Evolutionary conservation across 2,888 invertebrate genomes (phyloP).

Genomic region (Lochmaea capreae): DNA sequence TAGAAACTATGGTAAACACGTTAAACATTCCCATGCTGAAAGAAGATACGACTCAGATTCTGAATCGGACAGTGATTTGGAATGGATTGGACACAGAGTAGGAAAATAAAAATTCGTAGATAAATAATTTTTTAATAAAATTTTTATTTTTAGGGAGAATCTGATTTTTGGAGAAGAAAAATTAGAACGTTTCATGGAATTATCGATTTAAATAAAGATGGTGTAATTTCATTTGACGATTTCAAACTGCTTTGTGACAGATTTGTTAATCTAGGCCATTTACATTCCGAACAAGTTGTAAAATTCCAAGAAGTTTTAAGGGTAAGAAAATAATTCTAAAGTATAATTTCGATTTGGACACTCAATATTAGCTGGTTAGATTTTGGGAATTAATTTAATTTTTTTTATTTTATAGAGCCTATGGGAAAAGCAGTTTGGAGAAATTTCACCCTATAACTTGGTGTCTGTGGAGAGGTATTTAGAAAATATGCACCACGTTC

Average conservation of each 20-base stretch:
- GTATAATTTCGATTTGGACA: not conserved
- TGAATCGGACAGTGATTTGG: conserved; percentile 71
- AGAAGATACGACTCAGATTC: conserved; percentile 62
- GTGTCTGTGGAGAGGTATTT: conserved; percentile 86
- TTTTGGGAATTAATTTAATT: conserved; percentile 69
- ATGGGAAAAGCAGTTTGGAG: conserved; percentile 88
- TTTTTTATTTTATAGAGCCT: conserved; percentile 69
- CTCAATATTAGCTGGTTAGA: not conserved
- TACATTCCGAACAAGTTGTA: conserved; percentile 73
- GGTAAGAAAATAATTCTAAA: conserved; percentile 63
- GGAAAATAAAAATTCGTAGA: conserved; percentile 28
- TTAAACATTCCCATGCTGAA: conserved; percentile 59
- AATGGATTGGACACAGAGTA: conserved; percentile 65
- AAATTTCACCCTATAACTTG: conserved; percentile 82
- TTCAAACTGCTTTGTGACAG: conserved; percentile 79
- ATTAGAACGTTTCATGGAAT: conserved; percentile 88
- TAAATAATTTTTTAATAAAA: not conserved
- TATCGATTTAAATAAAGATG: conserved; percentile 87
- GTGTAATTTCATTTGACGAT: conserved; percentile 85
- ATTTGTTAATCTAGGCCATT: conserved; percentile 81
- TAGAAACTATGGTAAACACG: conserved; percentile 66
- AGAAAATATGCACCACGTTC: conserved; percentile 84
- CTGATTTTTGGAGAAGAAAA: conserved; percentile 84
- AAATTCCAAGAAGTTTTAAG: conserved; percentile 79
- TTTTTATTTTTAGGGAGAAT: conserved; percentile 64